A percentile compares a stretch with the other conserved stretches of the same genome.
Evolutionary conservation across 2,888 invertebrate genomes (phyloP).

Genomic region (Callimorpha dominula): DNA sequence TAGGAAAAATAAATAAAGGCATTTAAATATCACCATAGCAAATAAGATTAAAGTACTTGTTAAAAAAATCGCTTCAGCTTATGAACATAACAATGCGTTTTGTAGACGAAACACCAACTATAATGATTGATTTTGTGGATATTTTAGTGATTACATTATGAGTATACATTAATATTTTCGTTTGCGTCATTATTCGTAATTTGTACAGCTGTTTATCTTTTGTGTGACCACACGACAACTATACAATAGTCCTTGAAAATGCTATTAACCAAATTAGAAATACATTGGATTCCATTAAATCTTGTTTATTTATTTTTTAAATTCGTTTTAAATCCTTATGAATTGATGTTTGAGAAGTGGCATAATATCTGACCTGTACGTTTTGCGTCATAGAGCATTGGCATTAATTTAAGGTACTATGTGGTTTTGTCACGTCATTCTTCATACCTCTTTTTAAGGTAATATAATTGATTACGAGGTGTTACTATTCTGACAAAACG

Average conservation of each 20-base stretch:
- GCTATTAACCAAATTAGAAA: constrained; percentile 4
- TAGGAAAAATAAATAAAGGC: background rate
- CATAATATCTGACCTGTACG: background rate
- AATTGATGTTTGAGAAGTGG: background rate
- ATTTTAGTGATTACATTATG: constrained; percentile 8
- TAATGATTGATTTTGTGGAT: constrained; percentile 12
- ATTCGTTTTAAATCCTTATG: too few relatives aligned
- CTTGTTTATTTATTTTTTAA: background rate
- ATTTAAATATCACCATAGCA: too few relatives aligned
- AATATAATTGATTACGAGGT: too few relatives aligned
- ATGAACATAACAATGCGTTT: background rate
- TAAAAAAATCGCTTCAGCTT: background rate
- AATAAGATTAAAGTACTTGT: too few relatives aligned
- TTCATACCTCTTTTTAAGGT: too few relatives aligned
- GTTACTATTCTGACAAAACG: too few relatives aligned
- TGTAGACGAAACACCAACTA: background rate
- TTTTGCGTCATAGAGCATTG: background rate
- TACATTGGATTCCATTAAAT: background rate
- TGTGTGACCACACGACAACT: background rate
- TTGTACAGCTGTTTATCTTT: constrained; percentile 32
- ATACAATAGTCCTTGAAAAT: too few relatives aligned
- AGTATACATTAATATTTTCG: constrained; percentile 44
- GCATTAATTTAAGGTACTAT: background rate
- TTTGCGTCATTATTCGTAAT: constrained; percentile 53
- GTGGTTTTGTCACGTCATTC: too few relatives aligned